Percentiles rank a stretch among this genome's conserved stretches.
phyloP scores from a whole-genome alignment of 30 jellyfish, hydroid and myxozoan species.

The Clytia hemisphaerica region DNA sequence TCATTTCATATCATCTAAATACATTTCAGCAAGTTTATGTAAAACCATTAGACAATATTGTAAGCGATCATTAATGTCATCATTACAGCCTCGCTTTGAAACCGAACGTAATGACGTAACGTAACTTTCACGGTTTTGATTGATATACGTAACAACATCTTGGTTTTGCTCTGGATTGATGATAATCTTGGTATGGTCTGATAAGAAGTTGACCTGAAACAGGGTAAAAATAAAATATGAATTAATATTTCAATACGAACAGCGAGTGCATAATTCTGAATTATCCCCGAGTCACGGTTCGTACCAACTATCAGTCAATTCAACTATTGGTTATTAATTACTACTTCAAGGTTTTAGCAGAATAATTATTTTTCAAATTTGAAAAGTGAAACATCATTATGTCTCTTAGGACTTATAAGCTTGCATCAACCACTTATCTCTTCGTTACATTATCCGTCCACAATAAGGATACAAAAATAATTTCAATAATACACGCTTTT shows the following conservation, averaged over 20 bases:
- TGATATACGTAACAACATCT: conserved; percentile 67
- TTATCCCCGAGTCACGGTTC: too few species aligned
- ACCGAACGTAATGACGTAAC: conserved; percentile 37
- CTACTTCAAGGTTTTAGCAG: too few species aligned
- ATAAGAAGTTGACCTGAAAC: conserved; percentile 74
- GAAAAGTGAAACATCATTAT: too few species aligned
- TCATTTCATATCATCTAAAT: conserved; percentile 42
- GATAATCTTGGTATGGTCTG: conserved; percentile 88
- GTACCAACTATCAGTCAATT: too few species aligned
- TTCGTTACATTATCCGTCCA: not conserved
- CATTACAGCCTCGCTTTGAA: conserved; percentile 83
- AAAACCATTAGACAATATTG: conserved; percentile 86
- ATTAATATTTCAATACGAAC: too few species aligned
- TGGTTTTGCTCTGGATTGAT: conserved; percentile 54
- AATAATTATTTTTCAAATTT: too few species aligned
- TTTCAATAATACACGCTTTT: too few species aligned
- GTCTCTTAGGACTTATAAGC: too few species aligned
- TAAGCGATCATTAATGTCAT: conserved; percentile 75
- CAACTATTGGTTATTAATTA: too few species aligned
- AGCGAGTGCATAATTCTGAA: too few species aligned
- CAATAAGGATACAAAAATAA: not conserved
- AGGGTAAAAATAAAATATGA: too few species aligned
- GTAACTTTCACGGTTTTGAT: conserved; percentile 67
- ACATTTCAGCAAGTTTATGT: conserved; percentile 79
- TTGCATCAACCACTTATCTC: too few species aligned